Evolutionary conservation across 2,113 vertebrate genomes (phyloP).

Genomic region (Ginglymostoma cirratum): DNA sequence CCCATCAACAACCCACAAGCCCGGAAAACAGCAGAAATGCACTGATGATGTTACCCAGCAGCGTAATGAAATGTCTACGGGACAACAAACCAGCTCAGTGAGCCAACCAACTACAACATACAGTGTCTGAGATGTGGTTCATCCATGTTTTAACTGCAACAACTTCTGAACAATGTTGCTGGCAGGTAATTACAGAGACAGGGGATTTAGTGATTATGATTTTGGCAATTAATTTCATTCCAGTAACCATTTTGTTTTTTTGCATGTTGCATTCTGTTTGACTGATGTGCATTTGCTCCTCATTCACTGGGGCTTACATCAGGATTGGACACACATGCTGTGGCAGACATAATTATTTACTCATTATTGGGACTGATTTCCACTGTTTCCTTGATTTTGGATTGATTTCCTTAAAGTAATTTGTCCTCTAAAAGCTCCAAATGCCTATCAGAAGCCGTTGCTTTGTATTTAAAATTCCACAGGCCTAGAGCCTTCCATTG

Average conservation of each 20-base stretch:
- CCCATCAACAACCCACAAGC: no score
- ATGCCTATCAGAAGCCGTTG: background rate
- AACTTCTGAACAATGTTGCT: no score
- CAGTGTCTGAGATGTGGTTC: background rate
- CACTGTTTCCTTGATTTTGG: background rate
- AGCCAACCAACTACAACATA: no score
- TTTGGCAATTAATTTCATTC: conserved; percentile 19
- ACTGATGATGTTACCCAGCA: no score
- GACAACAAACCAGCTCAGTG: no score
- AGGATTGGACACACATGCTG: background rate
- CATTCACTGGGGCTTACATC: background rate
- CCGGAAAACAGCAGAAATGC: no score
- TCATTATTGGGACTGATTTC: no score
- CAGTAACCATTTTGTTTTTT: background rate
- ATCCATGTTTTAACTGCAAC: background rate
- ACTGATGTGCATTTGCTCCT: background rate
- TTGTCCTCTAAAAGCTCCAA: background rate
- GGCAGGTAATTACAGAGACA: background rate
- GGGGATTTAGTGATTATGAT: background rate
- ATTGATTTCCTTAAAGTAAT: background rate
- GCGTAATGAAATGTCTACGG: no score
- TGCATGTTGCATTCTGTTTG: background rate
- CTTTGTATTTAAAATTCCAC: background rate
- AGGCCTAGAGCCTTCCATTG: background rate
- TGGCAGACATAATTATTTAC: background rate